Conservation (phyloP, 37 sponge, comb jelly and placozoan species). For the Haliclona indistincta region DNA sequence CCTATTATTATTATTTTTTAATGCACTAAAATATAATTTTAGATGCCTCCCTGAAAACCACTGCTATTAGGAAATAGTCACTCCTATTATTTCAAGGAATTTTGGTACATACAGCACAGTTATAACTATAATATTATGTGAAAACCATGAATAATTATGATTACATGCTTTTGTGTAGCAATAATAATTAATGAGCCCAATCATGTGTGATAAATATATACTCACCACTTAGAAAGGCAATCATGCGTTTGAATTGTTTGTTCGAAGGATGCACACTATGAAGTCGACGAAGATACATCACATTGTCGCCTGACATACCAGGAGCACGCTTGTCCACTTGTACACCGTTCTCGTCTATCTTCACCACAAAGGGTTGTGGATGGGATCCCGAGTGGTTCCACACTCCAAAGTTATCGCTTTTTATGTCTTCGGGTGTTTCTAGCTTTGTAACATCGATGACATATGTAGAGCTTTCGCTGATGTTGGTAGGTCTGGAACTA, state of each 20-base stretch:
- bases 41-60: too few relatives aligned
- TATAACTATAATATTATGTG: too few relatives aligned
- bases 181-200: too few relatives aligned
- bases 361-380: constrained; percentile 1
- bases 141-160: too few relatives aligned
- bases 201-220: background rate
- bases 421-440: constrained; percentile 18
- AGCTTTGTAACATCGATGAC: constrained; percentile 22
- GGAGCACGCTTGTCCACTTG: background rate
- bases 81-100: too few relatives aligned
- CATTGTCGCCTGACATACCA: constrained; percentile 16
- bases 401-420: constrained; percentile 31
- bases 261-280: constrained; percentile 22
- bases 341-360: constrained; percentile 6
- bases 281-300: constrained; percentile 9
- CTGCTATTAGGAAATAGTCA: too few relatives aligned
- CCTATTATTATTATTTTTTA: too few relatives aligned
- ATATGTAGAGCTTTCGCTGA: constrained; percentile 14
- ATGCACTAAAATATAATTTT: too few relatives aligned
- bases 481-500: background rate
- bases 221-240: constrained; percentile 7
- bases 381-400: constrained; percentile 44
- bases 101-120: too few relatives aligned
- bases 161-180: too few relatives aligned
- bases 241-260: constrained; percentile 10